phyloP scores from a whole-genome alignment of 2,888 invertebrate genomes.

The Plebejus melissa region DNA sequence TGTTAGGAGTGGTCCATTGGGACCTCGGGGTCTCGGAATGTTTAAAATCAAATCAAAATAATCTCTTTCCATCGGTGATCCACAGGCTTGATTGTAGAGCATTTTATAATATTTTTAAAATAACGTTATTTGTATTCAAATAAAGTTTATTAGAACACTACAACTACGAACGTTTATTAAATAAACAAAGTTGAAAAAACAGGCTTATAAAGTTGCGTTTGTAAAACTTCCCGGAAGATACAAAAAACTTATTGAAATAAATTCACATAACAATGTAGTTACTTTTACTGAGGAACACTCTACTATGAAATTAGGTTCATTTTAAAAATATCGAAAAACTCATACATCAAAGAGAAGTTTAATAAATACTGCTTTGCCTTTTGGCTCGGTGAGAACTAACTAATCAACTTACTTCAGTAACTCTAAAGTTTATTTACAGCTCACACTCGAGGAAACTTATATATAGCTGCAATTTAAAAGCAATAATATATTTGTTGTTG shows the following conservation, averaged over 20 bases:
- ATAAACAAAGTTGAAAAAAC: not conserved
- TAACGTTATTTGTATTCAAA: no score
- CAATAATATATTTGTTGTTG: conserved; percentile 10
- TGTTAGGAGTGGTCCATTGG: no score
- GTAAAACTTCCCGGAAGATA: not conserved
- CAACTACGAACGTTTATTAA: no score
- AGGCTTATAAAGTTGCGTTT: not conserved
- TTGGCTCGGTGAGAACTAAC: conserved; percentile 1
- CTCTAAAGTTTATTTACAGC: conserved; percentile 10
- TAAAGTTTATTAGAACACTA: no score
- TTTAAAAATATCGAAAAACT: not conserved
- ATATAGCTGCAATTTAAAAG: conserved; percentile 15
- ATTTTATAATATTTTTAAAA: no score
- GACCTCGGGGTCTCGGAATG: no score
- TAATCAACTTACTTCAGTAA: conserved; percentile 15
- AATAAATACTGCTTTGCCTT: conserved; percentile 6
- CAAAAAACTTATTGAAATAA: not conserved
- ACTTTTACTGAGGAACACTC: not conserved
- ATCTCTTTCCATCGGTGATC: no score
- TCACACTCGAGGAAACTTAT: conserved; percentile 18
- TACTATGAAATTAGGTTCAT: not conserved
- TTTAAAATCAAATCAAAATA: no score
- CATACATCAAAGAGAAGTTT: not conserved
- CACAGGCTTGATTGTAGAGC: no score
- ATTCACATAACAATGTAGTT: not conserved